These are phyloP conservation scores for Hydrotaea diabolus DNA, from an alignment of 2,888 invertebrate genomes.

Conservation along the genomic window DNA sequence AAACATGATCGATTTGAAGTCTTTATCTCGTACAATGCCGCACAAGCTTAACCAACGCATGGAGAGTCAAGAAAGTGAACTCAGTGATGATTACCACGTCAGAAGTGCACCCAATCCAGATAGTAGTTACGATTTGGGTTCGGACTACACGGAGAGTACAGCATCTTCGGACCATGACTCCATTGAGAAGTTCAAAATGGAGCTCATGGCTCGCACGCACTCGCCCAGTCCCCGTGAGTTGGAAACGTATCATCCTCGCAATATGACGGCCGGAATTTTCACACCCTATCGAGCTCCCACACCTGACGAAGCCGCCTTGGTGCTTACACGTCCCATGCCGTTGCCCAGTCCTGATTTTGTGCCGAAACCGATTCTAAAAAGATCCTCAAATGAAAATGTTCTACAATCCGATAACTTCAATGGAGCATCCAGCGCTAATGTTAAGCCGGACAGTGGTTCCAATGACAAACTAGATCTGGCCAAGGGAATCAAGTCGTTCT, in stretches of 20 bases:
- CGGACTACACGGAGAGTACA: slow-evolving; percentile 85
- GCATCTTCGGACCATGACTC: slow-evolving; percentile 82
- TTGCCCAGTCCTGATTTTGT: slow-evolving; percentile 86
- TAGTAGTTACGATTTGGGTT: slow-evolving; percentile 82
- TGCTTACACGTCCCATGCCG: slow-evolving; percentile 84
- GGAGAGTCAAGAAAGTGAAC: slow-evolving; percentile 72
- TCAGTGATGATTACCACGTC: slow-evolving; percentile 71
- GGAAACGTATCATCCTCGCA: slow-evolving; percentile 86
- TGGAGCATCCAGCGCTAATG: slow-evolving; percentile 22
- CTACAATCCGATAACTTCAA: slow-evolving; percentile 71
- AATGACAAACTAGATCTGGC: slow-evolving; percentile 72
- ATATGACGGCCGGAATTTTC: slow-evolving; percentile 80
- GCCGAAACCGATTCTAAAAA: slow-evolving; percentile 90
- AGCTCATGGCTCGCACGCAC: slow-evolving; percentile 77
- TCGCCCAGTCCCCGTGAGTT: slow-evolving; percentile 82
- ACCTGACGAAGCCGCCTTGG: slow-evolving; percentile 83
- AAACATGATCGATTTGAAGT: slow-evolving; percentile 71
- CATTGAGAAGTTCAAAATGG: slow-evolving; percentile 80
- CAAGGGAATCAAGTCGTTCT: slow-evolving; percentile 78
- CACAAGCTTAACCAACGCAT: slow-evolving; percentile 65
- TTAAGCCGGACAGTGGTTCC: slow-evolving; percentile 27
- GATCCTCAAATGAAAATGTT: slow-evolving; percentile 81
- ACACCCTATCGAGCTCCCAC: slow-evolving; percentile 80
- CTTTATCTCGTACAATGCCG: slow-evolving; percentile 68
- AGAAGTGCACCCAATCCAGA: slow-evolving; percentile 66